Evolutionary conservation across 2,888 invertebrate species (phyloP).

Genomic region (Liodrosophila aerea): DNA sequence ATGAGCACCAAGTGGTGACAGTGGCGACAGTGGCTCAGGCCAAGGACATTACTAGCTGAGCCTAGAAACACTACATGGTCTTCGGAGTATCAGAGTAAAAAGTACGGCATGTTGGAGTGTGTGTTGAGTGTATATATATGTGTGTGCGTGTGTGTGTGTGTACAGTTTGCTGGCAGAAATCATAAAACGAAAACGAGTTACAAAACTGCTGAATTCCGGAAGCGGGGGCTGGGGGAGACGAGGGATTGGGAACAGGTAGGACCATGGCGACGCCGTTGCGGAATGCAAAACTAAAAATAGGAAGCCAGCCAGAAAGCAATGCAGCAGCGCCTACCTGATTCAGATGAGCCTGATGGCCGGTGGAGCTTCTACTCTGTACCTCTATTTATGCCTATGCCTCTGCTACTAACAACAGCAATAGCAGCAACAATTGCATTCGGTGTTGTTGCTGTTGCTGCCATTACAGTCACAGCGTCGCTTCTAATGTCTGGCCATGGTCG

Average conservation of each 20-base stretch:
- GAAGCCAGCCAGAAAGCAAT: constrained; percentile 64
- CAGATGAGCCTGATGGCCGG: constrained; percentile 20
- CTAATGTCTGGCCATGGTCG: constrained; percentile 73
- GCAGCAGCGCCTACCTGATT: constrained; percentile 23
- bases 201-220: constrained; percentile 68
- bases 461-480: constrained; percentile 48
- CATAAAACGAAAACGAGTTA: constrained; percentile 77
- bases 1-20: constrained; percentile 46
- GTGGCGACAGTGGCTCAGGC: not conserved
- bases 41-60: constrained; percentile 10
- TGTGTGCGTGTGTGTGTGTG: constrained; percentile 14
- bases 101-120: not conserved
- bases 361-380: constrained; percentile 14
- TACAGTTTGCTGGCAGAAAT: constrained; percentile 64
- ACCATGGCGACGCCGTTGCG: constrained; percentile 65
- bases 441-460: constrained; percentile 26
- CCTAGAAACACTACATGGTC: constrained; percentile 9
- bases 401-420: constrained; percentile 16
- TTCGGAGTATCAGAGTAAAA: not conserved
- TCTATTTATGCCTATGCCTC: constrained; percentile 65
- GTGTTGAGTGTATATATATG: too few species aligned
- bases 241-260: not conserved
- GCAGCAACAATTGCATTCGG: constrained; percentile 10
- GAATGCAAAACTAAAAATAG: constrained; percentile 77
- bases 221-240: constrained; percentile 29